Evolutionary conservation across 2,888 invertebrate genomes (phyloP).

Genomic region (Julus scanicus): DNA sequence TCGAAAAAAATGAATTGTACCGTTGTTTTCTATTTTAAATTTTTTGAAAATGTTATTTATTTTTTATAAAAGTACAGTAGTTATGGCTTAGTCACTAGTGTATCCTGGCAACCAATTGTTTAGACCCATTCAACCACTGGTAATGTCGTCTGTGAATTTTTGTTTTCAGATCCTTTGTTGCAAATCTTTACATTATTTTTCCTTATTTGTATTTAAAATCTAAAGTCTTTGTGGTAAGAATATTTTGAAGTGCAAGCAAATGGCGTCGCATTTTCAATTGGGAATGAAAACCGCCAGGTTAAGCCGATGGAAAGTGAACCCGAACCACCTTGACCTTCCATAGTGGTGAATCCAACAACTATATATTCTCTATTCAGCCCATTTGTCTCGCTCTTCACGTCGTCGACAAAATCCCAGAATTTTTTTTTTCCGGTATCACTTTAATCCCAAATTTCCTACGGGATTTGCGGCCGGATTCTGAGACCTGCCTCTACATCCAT

Average conservation of each 20-base stretch:
- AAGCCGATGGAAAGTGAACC: not conserved
- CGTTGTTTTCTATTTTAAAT: no score
- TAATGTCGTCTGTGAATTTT: no score
- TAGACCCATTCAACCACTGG: no score
- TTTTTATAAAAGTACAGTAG: no score
- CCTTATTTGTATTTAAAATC: no score
- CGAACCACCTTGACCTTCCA: not conserved
- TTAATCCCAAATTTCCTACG: conserved; percentile 14
- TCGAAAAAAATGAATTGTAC: no score
- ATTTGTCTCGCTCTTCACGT: conserved; percentile 6
- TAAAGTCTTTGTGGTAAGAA: no score
- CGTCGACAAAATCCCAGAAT: not conserved
- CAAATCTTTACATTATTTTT: no score
- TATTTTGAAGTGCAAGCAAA: not conserved
- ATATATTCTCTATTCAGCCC: not conserved
- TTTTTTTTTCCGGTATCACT: not conserved
- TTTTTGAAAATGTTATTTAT: no score
- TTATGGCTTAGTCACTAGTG: no score
- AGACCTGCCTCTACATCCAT: not conserved
- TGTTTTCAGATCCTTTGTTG: no score
- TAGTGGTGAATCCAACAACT: not conserved
- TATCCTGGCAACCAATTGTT: no score
- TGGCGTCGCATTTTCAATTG: not conserved
- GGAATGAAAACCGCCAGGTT: not conserved
- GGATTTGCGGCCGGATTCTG: not conserved